phyloP scores from a whole-genome alignment of 2,797 vertebrate species.

The Sphaeramia orbicularis region DNA sequence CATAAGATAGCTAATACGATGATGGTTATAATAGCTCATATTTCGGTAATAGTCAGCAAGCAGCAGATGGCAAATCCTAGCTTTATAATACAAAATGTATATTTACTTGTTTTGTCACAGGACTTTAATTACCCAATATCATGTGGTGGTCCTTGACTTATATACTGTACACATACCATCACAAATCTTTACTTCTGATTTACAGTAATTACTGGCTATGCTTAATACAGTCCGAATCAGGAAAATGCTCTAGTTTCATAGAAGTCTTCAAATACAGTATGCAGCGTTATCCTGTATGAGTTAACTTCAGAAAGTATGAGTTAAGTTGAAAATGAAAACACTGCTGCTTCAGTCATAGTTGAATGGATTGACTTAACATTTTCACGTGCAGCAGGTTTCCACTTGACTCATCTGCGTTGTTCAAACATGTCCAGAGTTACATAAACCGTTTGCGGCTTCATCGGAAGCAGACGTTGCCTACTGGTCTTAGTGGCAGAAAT shows the following conservation, averaged over 20 bases:
- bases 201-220: neutral
- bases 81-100: constrained; percentile 1
- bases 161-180: neutral
- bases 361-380: neutral
- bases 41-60: constrained; percentile 1
- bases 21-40: neutral
- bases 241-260: neutral
- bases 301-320: too few relatives aligned
- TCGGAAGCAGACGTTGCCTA: constrained; percentile 7
- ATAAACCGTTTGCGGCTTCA: constrained; percentile 57
- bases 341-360: neutral
- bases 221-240: neutral
- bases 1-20: neutral
- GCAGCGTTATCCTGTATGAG: too few relatives aligned
- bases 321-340: neutral
- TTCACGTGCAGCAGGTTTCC: neutral
- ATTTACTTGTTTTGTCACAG: neutral
- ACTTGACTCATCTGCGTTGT: constrained; percentile 26
- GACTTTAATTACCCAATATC: neutral
- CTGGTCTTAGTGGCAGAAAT: neutral
- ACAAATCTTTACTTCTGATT: neutral
- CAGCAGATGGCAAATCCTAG: neutral
- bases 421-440: constrained; percentile 74
- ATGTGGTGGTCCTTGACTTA: too few relatives aligned
- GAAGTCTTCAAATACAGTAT: neutral